Conservation (phyloP, 2,113 vertebrate genomes). For the Aix galericulata region DNA sequence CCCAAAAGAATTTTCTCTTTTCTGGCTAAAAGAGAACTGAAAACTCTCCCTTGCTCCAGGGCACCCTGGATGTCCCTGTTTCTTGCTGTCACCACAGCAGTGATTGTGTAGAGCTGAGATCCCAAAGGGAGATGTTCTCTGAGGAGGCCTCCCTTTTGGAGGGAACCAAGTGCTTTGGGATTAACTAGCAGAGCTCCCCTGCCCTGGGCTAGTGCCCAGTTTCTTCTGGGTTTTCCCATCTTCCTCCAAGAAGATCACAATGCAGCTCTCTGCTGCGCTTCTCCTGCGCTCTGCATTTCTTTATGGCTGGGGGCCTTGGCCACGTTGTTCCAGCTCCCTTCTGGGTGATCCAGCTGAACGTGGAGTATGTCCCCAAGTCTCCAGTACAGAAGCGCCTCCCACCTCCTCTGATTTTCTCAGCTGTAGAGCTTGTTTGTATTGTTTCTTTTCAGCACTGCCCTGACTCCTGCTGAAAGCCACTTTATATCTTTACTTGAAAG, state of each 20-base stretch:
- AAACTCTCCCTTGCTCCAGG: background rate
- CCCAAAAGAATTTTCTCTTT: background rate
- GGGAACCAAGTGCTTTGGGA: background rate
- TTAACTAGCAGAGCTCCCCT: background rate
- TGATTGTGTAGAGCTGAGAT: background rate
- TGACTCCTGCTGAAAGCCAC: background rate
- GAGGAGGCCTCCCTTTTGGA: background rate
- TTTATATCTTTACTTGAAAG: background rate
- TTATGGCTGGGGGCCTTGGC: background rate
- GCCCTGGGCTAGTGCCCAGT: too few species aligned
- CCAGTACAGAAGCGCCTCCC: background rate
- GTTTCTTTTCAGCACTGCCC: background rate
- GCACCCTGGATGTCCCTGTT: background rate
- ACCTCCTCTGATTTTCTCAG: background rate
- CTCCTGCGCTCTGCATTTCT: background rate
- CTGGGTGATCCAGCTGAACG: background rate
- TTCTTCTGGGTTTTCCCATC: background rate
- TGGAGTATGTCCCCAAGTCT: background rate
- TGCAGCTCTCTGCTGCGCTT: background rate
- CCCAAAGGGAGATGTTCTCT: background rate
- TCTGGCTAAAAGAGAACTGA: background rate
- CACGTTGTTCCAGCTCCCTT: background rate
- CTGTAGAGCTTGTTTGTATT: background rate
- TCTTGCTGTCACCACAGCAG: background rate
- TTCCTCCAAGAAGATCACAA: background rate